phyloP scores from a whole-genome alignment of 2,797 vertebrate genomes.

The Silurus lanzhouensis region DNA sequence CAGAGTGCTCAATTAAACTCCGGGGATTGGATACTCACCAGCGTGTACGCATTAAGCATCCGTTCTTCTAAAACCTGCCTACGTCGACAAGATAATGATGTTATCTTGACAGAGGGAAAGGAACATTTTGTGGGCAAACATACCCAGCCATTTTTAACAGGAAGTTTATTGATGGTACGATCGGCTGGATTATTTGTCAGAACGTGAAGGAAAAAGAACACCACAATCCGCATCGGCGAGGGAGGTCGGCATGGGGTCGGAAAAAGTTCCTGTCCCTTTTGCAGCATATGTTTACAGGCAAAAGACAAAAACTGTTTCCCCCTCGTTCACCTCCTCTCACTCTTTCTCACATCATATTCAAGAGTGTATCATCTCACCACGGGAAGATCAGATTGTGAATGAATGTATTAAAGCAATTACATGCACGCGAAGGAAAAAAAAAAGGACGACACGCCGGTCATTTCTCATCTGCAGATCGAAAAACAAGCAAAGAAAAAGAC shows the following conservation, averaged over 20 bases:
- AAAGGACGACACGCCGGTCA: slow-evolving; percentile 31
- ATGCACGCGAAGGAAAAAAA: slow-evolving; percentile 35
- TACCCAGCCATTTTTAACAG: slow-evolving; percentile 31
- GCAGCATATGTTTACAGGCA: slow-evolving; percentile 45
- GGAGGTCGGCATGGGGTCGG: slow-evolving; percentile 50
- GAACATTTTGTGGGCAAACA: slow-evolving; percentile 32
- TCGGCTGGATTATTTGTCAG: slow-evolving; percentile 51
- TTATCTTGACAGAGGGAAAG: slow-evolving; percentile 33
- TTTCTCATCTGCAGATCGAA: slow-evolving; percentile 49
- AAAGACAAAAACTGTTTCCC: slow-evolving; percentile 18
- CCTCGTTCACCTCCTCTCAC: not conserved
- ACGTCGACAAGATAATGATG: slow-evolving; percentile 41
- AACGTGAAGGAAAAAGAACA: slow-evolving; percentile 19
- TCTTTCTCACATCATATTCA: not conserved
- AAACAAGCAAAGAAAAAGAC: slow-evolving; percentile 36
- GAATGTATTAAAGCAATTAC: slow-evolving; percentile 48
- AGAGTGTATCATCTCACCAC: slow-evolving; percentile 48
- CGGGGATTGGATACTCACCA: slow-evolving; percentile 40
- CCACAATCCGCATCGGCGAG: slow-evolving; percentile 37
- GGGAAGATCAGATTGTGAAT: slow-evolving; percentile 47
- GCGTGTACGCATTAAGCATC: slow-evolving; percentile 48
- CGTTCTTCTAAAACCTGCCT: slow-evolving; percentile 37
- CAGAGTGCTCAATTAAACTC: slow-evolving; percentile 43
- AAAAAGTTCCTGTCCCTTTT: slow-evolving; percentile 42
- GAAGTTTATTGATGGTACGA: slow-evolving; percentile 51